Evolutionary conservation across 2,113 vertebrate genomes (phyloP).

Genomic region (Hemibagrus wyckioides): DNA sequence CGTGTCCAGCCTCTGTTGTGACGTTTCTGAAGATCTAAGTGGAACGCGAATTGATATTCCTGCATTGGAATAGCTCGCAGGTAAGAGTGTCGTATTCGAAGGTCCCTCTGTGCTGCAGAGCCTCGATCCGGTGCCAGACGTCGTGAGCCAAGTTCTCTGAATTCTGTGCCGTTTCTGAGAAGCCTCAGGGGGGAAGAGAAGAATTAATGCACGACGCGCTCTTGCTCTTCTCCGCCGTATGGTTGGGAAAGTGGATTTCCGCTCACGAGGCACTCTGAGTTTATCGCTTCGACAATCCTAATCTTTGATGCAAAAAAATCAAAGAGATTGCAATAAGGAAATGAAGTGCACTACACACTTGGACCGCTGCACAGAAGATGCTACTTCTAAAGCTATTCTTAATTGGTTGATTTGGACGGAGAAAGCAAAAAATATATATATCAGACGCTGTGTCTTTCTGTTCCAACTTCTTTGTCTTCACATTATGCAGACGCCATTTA

Average conservation of each 20-base stretch:
- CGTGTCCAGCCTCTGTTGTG: conserved; percentile 61
- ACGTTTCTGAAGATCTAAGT: conserved; percentile 63
- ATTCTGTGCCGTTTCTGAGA: conserved; percentile 56
- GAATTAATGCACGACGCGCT: conserved; percentile 47
- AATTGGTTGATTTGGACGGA: background rate
- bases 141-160: conserved; percentile 55
- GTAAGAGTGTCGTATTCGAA: background rate
- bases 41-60: conserved; percentile 65
- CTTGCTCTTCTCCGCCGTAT: conserved; percentile 3
- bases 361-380: background rate
- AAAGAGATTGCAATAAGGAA: background rate
- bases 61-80: background rate
- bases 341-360: background rate
- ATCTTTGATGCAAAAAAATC: background rate
- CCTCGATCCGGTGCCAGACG: conserved; percentile 56
- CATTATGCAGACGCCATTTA: background rate
- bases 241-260: conserved; percentile 16
- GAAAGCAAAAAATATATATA: background rate
- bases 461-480: conserved; percentile 8
- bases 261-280: background rate
- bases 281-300: background rate
- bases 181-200: conserved; percentile 47
- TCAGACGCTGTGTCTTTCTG: background rate
- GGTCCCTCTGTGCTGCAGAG: background rate
- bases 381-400: background rate